These are phyloP conservation scores for Sussaba pulchella DNA, from an alignment of 2,888 invertebrate genomes.

Conservation along the genomic window DNA sequence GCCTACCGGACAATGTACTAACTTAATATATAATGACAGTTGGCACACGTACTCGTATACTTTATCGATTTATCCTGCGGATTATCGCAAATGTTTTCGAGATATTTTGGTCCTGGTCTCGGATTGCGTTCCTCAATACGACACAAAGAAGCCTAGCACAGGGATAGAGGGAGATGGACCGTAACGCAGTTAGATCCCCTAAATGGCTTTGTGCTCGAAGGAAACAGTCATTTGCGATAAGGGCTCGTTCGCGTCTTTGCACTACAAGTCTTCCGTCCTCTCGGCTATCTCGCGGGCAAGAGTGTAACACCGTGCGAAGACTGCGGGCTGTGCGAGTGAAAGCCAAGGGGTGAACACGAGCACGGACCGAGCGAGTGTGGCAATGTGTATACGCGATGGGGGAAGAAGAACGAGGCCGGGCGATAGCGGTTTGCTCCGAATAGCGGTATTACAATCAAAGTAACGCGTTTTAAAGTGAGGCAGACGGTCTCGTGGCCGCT, in stretches of 20 bases:
- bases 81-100: conserved; percentile 18
- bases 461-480: conserved; percentile 80
- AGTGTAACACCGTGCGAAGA: not conserved
- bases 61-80: not conserved
- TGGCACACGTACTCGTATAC: not conserved
- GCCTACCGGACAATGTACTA: not conserved
- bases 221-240: conserved; percentile 83
- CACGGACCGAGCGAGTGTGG: conserved; percentile 65
- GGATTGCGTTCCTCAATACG: not conserved
- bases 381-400: conserved; percentile 57
- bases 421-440: conserved; percentile 73
- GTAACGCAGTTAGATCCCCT: conserved; percentile 78
- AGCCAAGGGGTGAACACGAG: conserved; percentile 33
- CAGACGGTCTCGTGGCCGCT: conserved; percentile 72
- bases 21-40: too few species aligned
- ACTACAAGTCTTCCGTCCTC: conserved; percentile 34
- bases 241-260: conserved; percentile 77
- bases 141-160: not conserved
- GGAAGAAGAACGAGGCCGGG: conserved; percentile 66
- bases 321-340: not conserved
- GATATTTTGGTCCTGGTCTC: not conserved
- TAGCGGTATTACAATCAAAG: conserved; percentile 79
- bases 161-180: conserved; percentile 66
- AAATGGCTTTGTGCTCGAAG: conserved; percentile 81
- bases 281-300: conserved; percentile 30